Percentiles rank a stretch among this genome's conserved stretches.
phyloP scores from a whole-genome alignment of 2,113 vertebrate genomes.

The Semnornis frantzii region DNA sequence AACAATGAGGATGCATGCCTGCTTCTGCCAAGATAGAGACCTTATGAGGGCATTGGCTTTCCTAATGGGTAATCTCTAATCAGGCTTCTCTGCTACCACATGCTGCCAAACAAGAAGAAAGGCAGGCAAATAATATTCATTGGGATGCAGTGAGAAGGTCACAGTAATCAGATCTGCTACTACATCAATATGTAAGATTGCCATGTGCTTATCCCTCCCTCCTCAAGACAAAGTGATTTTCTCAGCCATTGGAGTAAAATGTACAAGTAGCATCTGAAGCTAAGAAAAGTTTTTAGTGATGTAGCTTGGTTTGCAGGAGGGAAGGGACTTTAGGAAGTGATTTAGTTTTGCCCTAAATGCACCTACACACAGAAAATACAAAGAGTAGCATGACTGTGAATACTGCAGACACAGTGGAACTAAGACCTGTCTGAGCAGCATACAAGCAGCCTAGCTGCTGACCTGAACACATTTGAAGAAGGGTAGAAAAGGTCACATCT shows the following conservation, averaged over 20 bases:
- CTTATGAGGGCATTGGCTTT: slow-evolving; percentile 34
- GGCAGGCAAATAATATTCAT: slow-evolving; percentile 9
- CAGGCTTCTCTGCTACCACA: slow-evolving; percentile 28
- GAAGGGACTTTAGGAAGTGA: not conserved
- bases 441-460: rapidly evolving
- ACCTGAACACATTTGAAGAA: not conserved
- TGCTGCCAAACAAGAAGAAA: not conserved
- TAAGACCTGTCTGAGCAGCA: rapidly evolving
- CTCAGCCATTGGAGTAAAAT: not conserved
- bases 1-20: not conserved
- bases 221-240: slow-evolving; percentile 19
- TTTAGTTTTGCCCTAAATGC: not conserved
- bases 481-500: not conserved
- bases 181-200: not conserved
- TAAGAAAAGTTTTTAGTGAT: slow-evolving; percentile 36
- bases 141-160: slow-evolving; percentile 40
- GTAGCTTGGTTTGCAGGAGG: slow-evolving; percentile 11
- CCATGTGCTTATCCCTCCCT: not conserved
- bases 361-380: not conserved
- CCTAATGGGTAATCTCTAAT: slow-evolving; percentile 34
- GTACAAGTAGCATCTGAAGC: not conserved
- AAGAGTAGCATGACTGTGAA: not conserved
- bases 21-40: slow-evolving; percentile 41
- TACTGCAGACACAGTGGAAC: not conserved
- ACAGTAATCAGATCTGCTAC: slow-evolving; percentile 45